Base-by-base conservation (phyloP, 2,797 vertebrate species). In the Hypotaenidia philippensis region DNA sequence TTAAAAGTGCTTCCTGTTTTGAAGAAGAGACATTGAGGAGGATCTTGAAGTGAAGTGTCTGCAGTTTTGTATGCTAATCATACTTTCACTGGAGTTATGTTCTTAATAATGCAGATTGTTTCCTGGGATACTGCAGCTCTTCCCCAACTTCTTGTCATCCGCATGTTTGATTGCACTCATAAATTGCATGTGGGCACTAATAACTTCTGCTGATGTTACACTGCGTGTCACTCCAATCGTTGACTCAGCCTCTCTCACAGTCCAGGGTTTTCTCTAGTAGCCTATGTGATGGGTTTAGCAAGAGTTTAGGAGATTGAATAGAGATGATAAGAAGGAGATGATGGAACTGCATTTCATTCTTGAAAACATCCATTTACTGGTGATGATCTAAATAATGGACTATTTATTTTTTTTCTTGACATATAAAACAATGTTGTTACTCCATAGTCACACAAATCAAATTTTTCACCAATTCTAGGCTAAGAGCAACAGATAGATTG, bases 51-150 rank as follows among this genome's bases (percentile, higher is more conserved):
- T 63, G 80, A 86, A 74, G 56, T 16, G 68, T 36, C 86, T 92
- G 90, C 81, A 80, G 83, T 92, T 96, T 64, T 91, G 55, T 93
- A 68, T 57, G 83, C 70, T 92, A 83, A 74, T 94, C 50, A 52
- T 68, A 61, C 53, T 66, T 76, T 63, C 86, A 85, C 74, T 1
- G 13, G 59, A 84, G 88, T 40, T 74, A 81, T 53, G 81, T 40
- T 77, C 83, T 90, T n/a, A 85, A 74, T 71, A 92, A 94, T 94
- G 90, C 75, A 94, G 86, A 97, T 94, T 87, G 90, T 93, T 96
- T 95, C 86, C 93, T 38, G 66, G 79, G 75, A 82, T 92, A 31
- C 60, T 85, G 89, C 90, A 77, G 83, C 68, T 83, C 71, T 90
- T 80, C 74, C 74, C 59, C 71, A 82, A 6, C 77, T 79, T 49